Base-by-base conservation (phyloP, 2,888 invertebrate species). In the Rotaria sp. region DNA sequence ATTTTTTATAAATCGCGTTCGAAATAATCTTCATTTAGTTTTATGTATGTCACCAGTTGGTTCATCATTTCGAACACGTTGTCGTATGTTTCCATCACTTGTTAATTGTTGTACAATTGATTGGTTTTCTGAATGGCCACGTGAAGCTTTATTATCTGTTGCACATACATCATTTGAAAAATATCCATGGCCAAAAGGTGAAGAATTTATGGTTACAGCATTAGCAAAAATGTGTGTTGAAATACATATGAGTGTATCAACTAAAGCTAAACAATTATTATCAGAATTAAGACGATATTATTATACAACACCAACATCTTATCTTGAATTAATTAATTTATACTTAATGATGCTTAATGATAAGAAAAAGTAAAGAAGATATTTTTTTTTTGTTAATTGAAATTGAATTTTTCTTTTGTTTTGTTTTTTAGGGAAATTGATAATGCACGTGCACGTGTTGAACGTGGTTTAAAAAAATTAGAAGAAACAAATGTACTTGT, bases 31-130 rank as follows among this genome's bases (percentile, higher is more conserved):
- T 10, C 96, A 96, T 90, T 93, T 96, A 57, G 95, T 95, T 85
- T 93, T 96, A 85, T 95, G 95, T 88, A 95, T 96, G 95, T 95
- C 95, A 90, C 96, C 96, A 0, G 95, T 96, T 1, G 96, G 96
- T 0, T 95, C 95, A 90, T 94, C 95, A 0, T 96, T 96, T 91
- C 93, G 95, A 93, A 94, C 90, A 2, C 89, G 91, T 10, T 91
- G 91, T 88, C 90, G 91, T 84, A 91, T 91, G 91, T 92, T 91
- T 88, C 91, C 91, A 7, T 91, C 91, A 0, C 89, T 92, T 10
- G 91, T 91, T n/a, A 91, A 91, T 89, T 91, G 91, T 88, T 91
- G 91, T 88, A 91, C 90, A 13, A 90, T 91, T 52, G 91, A 92
- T 89, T 90, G 92, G 92, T 92, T 91, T 87, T 94, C 94, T 2